phyloP scores from a whole-genome alignment of 1,140 invertebrate genomes.

The Solen grandis region DNA sequence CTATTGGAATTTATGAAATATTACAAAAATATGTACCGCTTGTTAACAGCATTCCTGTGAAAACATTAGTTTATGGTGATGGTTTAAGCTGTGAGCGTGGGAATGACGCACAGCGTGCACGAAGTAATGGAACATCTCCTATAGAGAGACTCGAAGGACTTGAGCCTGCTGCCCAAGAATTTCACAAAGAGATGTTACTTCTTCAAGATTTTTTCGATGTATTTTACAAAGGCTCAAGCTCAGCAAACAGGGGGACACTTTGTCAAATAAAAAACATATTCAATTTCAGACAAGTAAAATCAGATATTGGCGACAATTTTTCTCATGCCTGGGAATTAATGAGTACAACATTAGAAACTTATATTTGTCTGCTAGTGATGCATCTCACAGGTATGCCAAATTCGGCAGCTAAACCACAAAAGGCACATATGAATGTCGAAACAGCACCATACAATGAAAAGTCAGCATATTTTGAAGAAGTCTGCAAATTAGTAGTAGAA shows the following conservation, averaged over 20 bases:
- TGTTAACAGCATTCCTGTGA: neutral
- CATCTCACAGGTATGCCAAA: neutral
- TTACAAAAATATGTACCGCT: slow-evolving; percentile 28
- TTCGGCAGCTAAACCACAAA: neutral
- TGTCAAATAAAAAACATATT: slow-evolving; percentile 43
- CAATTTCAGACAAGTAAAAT: slow-evolving; percentile 43
- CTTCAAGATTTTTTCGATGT: slow-evolving; percentile 39
- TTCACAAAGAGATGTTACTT: slow-evolving; percentile 54
- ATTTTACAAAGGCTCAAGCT: slow-evolving; percentile 45
- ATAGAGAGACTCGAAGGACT: slow-evolving; percentile 43
- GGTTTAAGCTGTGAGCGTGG: slow-evolving; percentile 31
- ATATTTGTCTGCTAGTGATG: slow-evolving; percentile 12
- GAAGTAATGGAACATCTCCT: slow-evolving; percentile 21
- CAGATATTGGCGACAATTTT: slow-evolving; percentile 41
- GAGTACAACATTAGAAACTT: slow-evolving; percentile 13
- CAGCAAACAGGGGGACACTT: slow-evolving; percentile 48
- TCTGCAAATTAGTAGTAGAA: slow-evolving; percentile 1
- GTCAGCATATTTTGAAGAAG: slow-evolving; percentile 1
- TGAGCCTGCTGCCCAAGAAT: slow-evolving; percentile 47
- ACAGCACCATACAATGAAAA: neutral
- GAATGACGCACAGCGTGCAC: neutral
- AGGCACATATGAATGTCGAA: slow-evolving; percentile 4
- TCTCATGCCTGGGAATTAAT: slow-evolving; percentile 44
- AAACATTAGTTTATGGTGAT: slow-evolving; percentile 26
- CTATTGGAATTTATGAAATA: slow-evolving; percentile 24